Evolutionary conservation across 2,888 invertebrate genomes (phyloP).

Genomic region (Callimorpha dominula): DNA sequence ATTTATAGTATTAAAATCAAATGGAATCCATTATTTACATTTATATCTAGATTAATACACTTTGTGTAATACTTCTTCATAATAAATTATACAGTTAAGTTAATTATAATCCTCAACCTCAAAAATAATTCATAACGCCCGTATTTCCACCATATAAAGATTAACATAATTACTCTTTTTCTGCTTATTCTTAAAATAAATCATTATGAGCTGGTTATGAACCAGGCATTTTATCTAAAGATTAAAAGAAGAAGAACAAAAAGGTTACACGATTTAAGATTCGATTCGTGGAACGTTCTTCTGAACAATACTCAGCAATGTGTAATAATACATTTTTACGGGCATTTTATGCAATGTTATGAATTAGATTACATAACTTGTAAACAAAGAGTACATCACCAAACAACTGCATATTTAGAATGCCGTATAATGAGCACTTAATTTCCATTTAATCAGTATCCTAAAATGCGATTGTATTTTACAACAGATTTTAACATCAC

Average conservation of each 20-base stretch:
- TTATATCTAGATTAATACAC: constrained; percentile 50
- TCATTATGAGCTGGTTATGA: background rate
- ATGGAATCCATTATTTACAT: constrained; percentile 54
- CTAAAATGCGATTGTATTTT: constrained; percentile 22
- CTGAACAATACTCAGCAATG: constrained; percentile 38
- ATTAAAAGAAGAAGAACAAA: constrained; percentile 26
- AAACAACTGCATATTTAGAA: constrained; percentile 11
- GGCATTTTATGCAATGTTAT: constrained; percentile 44
- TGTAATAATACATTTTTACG: constrained; percentile 31
- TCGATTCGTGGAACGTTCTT: constrained; percentile 21
- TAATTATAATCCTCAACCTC: constrained; percentile 1
- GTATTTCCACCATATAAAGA: background rate
- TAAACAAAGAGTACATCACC: constrained; percentile 29
- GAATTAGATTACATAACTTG: constrained; percentile 29
- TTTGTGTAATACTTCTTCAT: constrained; percentile 34
- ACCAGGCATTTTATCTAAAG: constrained; percentile 25
- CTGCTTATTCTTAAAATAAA: background rate
- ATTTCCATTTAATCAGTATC: constrained; percentile 14
- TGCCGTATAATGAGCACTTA: constrained; percentile 14
- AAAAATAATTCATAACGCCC: constrained; percentile 2
- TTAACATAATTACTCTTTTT: background rate
- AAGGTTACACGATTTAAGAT: constrained; percentile 20
- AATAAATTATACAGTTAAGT: constrained; percentile 1
- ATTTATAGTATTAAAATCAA: constrained; percentile 21
- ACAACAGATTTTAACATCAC: constrained; percentile 32